Evolutionary conservation across 2,888 invertebrate genomes (phyloP).

Genomic region (Campopleginae sp.): DNA sequence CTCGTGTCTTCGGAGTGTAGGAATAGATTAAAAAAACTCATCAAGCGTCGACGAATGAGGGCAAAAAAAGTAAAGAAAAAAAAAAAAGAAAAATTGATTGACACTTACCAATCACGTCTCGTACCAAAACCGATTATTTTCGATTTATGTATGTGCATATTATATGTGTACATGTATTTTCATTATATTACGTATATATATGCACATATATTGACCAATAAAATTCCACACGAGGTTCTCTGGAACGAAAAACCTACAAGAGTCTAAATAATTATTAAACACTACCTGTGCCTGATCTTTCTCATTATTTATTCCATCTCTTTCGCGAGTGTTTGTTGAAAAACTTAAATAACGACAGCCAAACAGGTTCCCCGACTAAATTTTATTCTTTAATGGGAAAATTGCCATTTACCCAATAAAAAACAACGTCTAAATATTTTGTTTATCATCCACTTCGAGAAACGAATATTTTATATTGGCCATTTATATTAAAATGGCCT

Average conservation of each 20-base stretch:
- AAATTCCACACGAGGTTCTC: conserved; percentile 59
- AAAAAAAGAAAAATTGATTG: conserved; percentile 32
- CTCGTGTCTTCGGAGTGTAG: conserved; percentile 47
- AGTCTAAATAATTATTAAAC: conserved; percentile 68
- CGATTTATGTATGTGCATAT: conserved; percentile 51
- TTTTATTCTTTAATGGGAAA: conserved; percentile 20
- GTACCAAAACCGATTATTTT: conserved; percentile 63
- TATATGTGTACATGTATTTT: conserved; percentile 12
- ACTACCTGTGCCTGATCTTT: conserved; percentile 82
- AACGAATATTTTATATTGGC: too few relatives aligned
- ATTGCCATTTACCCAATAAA: background rate
- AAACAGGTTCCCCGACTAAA: conserved; percentile 36
- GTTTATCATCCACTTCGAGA: background rate
- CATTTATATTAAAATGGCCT: conserved; percentile 13
- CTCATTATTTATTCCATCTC: conserved; percentile 72
- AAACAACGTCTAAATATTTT: background rate
- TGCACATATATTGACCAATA: conserved; percentile 55
- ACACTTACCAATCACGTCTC: conserved; percentile 57
- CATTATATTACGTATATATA: conserved; percentile 26
- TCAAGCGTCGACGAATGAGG: conserved; percentile 35
- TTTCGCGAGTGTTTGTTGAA: conserved; percentile 41
- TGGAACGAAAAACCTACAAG: conserved; percentile 57
- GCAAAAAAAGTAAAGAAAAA: background rate
- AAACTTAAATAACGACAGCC: conserved; percentile 11
- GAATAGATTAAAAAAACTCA: conserved; percentile 17